phyloP scores from a whole-genome alignment of 2,888 invertebrate genomes.

The Scaptomyza reducta region DNA sequence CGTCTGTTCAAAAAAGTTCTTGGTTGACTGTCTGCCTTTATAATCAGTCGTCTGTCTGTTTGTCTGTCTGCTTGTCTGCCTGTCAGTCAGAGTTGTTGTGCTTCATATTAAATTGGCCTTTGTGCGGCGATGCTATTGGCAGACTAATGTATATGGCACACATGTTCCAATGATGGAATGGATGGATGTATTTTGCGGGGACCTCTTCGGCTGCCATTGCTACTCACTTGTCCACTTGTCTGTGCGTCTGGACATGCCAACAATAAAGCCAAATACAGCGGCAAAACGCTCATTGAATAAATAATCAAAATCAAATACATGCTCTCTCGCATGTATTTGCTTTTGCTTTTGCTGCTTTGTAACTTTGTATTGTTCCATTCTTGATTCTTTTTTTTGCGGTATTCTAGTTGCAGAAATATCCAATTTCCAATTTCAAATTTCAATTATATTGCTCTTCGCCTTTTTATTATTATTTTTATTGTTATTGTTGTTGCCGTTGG shows the following conservation, averaged over 20 bases:
- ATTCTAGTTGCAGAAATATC: conserved; percentile 67
- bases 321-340: conserved; percentile 17
- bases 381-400: conserved; percentile 24
- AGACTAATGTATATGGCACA: conserved; percentile 61
- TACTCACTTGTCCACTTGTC: conserved; percentile 33
- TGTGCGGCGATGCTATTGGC: conserved; percentile 56
- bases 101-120: conserved; percentile 75
- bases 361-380: conserved; percentile 49
- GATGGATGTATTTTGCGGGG: conserved; percentile 15
- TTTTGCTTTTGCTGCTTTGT: conserved; percentile 19
- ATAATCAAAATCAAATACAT: conserved; percentile 65
- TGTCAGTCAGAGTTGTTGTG: conserved; percentile 38
- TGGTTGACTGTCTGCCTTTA: conserved; percentile 21
- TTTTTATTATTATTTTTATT: conserved; percentile 56
- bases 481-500: conserved; percentile 48
- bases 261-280: conserved; percentile 72
- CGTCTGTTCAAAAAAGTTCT: conserved; percentile 56
- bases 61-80: conserved; percentile 17
- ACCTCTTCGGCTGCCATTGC: conserved; percentile 34
- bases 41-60: conserved; percentile 11
- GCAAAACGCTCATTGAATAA: conserved; percentile 74
- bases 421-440: conserved; percentile 78
- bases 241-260: conserved; percentile 48
- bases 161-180: conserved; percentile 40
- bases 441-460: conserved; percentile 75